Conservation (phyloP, 92 coral and sea anemone species). For the Porites cylindrica region DNA sequence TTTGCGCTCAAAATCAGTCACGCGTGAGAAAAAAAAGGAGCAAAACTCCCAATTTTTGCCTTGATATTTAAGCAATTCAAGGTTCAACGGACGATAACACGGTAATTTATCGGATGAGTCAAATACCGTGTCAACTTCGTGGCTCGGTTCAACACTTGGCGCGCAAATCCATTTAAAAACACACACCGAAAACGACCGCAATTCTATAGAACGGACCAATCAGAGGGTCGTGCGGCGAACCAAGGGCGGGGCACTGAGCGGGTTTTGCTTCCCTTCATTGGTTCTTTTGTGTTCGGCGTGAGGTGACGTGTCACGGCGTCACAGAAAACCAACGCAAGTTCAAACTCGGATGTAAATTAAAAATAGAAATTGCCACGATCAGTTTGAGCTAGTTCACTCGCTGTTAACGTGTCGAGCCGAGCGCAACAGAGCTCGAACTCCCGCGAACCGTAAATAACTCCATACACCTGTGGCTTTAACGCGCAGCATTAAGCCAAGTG, state of each 20-base stretch:
- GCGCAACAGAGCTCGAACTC: constrained; percentile 43
- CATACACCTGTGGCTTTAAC: constrained; percentile 28
- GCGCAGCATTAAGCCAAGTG: constrained; percentile 4
- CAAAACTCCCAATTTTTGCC: background rate
- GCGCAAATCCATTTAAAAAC: constrained; percentile 78
- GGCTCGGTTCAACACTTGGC: constrained; percentile 78
- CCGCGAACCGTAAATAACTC: constrained; percentile 27
- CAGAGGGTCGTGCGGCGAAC: constrained; percentile 26
- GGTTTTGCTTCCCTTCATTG: constrained; percentile 77
- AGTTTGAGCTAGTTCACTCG: constrained; percentile 47
- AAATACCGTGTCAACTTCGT: constrained; percentile 67
- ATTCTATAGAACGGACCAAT: constrained; percentile 66
- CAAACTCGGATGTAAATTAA: constrained; percentile 76
- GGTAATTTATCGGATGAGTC: constrained; percentile 35
- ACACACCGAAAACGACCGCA: constrained; percentile 75
- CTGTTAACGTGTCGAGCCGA: constrained; percentile 58
- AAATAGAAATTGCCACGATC: constrained; percentile 92
- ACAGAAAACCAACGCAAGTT: constrained; percentile 91
- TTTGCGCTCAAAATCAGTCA: constrained; percentile 21
- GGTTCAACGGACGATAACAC: constrained; percentile 38
- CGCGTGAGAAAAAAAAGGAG: background rate
- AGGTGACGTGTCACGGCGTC: constrained; percentile 98
- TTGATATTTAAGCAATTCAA: constrained; percentile 31
- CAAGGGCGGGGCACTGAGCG: constrained; percentile 81
- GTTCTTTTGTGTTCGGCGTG: constrained; percentile 64